Percentiles rank a stretch among this genome's conserved stretches.
These are phyloP conservation scores for Labrus mixtus DNA, from an alignment of 2,113 vertebrate species.

Conservation along the genomic window DNA sequence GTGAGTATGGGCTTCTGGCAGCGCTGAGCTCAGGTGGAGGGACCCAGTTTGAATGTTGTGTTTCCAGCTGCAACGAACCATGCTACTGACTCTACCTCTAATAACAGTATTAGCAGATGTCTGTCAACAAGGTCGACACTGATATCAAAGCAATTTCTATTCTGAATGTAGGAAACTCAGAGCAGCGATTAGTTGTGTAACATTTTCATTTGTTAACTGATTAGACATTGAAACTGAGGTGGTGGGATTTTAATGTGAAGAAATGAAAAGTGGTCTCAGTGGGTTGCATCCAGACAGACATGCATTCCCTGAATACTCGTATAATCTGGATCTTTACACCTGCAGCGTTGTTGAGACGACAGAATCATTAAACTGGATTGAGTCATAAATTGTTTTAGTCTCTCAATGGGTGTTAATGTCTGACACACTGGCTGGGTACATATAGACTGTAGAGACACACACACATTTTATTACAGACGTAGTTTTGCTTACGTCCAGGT, in stretches of 20 bases:
- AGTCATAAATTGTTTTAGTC: constrained; percentile 44
- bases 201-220: too few species aligned
- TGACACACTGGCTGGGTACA: constrained; percentile 6
- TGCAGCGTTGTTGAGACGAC: not conserved
- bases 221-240: not conserved
- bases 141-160: too few species aligned
- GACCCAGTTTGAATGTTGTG: too few species aligned
- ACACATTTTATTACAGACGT: not conserved
- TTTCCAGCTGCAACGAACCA: too few species aligned
- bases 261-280: not conserved
- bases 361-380: constrained; percentile 51
- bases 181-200: not conserved
- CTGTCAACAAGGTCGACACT: too few species aligned
- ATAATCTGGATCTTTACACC: constrained; percentile 34
- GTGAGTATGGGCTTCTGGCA: too few species aligned
- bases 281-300: constrained; percentile 42
- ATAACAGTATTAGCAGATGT: too few species aligned
- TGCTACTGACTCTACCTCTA: too few species aligned
- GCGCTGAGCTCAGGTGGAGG: too few species aligned
- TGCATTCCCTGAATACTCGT: constrained; percentile 45
- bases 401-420: constrained; percentile 25
- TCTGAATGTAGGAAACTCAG: not conserved
- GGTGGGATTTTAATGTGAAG: not conserved
- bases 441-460: not conserved
- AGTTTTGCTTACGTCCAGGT: not conserved